phyloP scores from a whole-genome alignment of 2,888 invertebrate species.

The Agrochola lychnidis region DNA sequence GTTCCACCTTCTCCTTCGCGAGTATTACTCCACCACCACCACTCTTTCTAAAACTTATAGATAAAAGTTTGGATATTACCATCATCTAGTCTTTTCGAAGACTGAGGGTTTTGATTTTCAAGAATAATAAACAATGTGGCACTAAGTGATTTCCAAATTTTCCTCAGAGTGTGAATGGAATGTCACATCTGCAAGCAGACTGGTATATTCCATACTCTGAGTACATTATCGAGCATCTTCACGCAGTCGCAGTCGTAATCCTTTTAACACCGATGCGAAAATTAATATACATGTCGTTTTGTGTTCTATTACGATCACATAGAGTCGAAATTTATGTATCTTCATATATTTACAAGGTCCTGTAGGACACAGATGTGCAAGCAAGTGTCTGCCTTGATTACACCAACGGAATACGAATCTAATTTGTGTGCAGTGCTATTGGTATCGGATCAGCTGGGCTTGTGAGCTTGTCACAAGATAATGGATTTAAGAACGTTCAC shows the following conservation, averaged over 20 bases:
- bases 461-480: conserved; percentile 81
- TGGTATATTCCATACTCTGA: conserved; percentile 39
- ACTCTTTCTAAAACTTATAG: neutral
- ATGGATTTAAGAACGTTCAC: conserved; percentile 78
- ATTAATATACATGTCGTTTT: conserved; percentile 29
- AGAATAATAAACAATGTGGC: neutral
- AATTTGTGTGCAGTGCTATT: conserved; percentile 79
- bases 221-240: conserved; percentile 64
- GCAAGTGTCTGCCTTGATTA: conserved; percentile 87
- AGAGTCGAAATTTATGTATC: conserved; percentile 67
- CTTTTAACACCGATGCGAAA: conserved; percentile 72
- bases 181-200: conserved; percentile 29
- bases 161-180: neutral
- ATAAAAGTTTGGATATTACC: neutral
- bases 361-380: conserved; percentile 84
- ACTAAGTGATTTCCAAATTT: neutral
- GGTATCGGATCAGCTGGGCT: conserved; percentile 79
- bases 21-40: too few relatives aligned
- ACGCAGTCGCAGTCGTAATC: conserved; percentile 75
- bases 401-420: conserved; percentile 84
- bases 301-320: conserved; percentile 38
- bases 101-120: neutral
- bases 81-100: neutral
- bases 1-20: too few relatives aligned
- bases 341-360: conserved; percentile 61